These are phyloP conservation scores for Trachelus iudaicus DNA, from an alignment of 2,888 invertebrate species.

Conservation along the genomic window DNA sequence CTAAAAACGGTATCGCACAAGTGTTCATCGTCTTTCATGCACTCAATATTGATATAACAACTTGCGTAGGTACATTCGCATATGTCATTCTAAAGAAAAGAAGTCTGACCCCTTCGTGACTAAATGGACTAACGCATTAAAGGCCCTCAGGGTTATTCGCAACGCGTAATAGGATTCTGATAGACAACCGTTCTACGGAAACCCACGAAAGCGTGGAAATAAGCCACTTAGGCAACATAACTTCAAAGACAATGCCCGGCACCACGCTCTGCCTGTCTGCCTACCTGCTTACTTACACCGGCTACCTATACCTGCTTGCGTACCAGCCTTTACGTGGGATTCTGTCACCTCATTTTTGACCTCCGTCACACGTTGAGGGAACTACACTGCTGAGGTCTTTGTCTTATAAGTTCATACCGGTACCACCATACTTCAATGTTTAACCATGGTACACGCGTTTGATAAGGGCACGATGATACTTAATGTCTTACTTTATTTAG, in stretches of 20 bases:
- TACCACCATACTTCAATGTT: not conserved
- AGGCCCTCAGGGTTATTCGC: conserved; percentile 1
- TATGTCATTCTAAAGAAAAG: not conserved
- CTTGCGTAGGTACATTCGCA: not conserved
- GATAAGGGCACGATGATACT: not conserved
- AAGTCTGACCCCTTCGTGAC: not conserved
- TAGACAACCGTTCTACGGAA: conserved; percentile 40
- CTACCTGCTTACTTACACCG: conserved; percentile 30
- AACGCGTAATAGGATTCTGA: conserved; percentile 24
- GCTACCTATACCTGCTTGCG: conserved; percentile 29
- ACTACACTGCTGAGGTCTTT: conserved; percentile 3
- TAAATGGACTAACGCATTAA: not conserved
- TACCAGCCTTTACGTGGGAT: conserved; percentile 31
- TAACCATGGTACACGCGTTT: not conserved
- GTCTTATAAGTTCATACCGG: not conserved
- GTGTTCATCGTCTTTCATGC: not conserved
- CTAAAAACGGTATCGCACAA: not conserved
- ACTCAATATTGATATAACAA: not conserved
- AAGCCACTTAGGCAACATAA: conserved; percentile 61
- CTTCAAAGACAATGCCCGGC: conserved; percentile 62
- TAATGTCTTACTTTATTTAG: not conserved
- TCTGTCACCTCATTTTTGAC: conserved; percentile 46
- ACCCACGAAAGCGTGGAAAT: conserved; percentile 66
- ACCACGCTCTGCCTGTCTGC: conserved; percentile 59
- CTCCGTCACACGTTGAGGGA: not conserved